phyloP scores from a whole-genome alignment of 2,113 vertebrate genomes.

The Lampris incognitus region DNA sequence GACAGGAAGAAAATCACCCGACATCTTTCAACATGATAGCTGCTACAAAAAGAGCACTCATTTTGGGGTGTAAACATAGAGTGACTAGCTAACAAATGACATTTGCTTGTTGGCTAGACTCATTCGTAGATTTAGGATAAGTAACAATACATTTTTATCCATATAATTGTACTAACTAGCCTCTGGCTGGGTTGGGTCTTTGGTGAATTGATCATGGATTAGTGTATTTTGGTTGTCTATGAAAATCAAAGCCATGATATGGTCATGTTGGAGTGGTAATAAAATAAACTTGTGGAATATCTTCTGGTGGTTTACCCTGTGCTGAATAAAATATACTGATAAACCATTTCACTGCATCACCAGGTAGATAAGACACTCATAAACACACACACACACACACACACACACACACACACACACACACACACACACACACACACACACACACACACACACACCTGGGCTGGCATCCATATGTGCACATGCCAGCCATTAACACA shows the following conservation, averaged over 20 bases:
- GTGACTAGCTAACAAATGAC: too few relatives aligned
- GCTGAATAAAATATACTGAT: slow-evolving; percentile 47
- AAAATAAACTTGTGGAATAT: slow-evolving; percentile 2
- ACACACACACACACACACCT: background rate
- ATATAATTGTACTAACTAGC: too few relatives aligned
- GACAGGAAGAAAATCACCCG: too few relatives aligned
- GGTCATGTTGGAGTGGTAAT: slow-evolving; percentile 27
- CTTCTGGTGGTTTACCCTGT: slow-evolving; percentile 18
- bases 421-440: slow-evolving; percentile 13
- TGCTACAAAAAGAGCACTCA: too few relatives aligned
- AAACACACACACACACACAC: slow-evolving; percentile 35
- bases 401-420: slow-evolving; percentile 2
- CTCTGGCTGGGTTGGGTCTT: background rate
- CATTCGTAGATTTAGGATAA: too few relatives aligned
- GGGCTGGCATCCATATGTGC: too few relatives aligned
- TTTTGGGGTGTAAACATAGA: too few relatives aligned
- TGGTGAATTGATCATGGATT: slow-evolving; percentile 45
- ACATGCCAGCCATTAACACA: too few relatives aligned
- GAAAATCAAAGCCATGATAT: slow-evolving; percentile 39
- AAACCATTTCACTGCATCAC: slow-evolving; percentile 50
- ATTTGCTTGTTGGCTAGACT: too few relatives aligned
- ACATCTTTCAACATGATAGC: too few relatives aligned
- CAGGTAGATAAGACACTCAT: slow-evolving; percentile 47
- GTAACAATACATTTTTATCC: too few relatives aligned
- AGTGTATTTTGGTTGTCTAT: slow-evolving; percentile 36